Percentiles rank a stretch among this genome's conserved stretches.
These are phyloP conservation scores for Aphaenogaster rudis DNA, from an alignment of 1,140 invertebrate species.

Conservation along the genomic window DNA sequence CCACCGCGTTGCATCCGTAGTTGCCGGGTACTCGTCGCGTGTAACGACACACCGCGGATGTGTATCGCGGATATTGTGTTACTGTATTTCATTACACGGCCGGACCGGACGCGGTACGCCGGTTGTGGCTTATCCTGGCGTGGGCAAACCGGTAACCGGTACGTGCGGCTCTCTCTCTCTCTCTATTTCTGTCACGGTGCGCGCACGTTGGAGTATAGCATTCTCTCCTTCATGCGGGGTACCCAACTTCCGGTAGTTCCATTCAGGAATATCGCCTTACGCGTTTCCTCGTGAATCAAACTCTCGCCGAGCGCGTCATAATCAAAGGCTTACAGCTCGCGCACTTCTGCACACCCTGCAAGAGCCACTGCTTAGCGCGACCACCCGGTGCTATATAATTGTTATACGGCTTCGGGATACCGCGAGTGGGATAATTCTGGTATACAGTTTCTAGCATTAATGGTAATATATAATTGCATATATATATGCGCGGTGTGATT, in stretches of 20 bases:
- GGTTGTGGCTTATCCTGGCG: constrained; percentile 64
- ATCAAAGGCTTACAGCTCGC: constrained; percentile 69
- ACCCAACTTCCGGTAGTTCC: constrained; percentile 71
- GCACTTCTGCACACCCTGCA: constrained; percentile 3
- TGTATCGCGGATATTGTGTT: constrained; percentile 82
- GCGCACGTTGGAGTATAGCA: neutral
- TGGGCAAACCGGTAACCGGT: constrained; percentile 39
- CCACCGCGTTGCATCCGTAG: constrained; percentile 22
- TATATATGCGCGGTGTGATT: neutral
- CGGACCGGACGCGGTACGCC: constrained; percentile 69
- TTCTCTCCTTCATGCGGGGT: constrained; percentile 68
- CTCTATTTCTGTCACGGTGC: neutral
- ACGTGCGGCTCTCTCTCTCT: neutral
- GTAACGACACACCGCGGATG: constrained; percentile 75
- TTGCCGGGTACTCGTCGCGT: constrained; percentile 34
- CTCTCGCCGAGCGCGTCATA: constrained; percentile 66
- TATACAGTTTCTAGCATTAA: constrained; percentile 16
- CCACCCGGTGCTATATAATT: constrained; percentile 58
- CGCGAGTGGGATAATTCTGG: neutral
- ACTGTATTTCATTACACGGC: constrained; percentile 82
- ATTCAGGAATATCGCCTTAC: constrained; percentile 77
- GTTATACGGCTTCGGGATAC: neutral
- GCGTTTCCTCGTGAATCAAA: constrained; percentile 74
- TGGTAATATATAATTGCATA: neutral
- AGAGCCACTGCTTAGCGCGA: constrained; percentile 62